Percentiles rank a stretch among this genome's conserved stretches.
These are phyloP conservation scores for Sterrhoptilus dennistouni DNA, from an alignment of 2,113 vertebrate genomes.

Conservation along the genomic window DNA sequence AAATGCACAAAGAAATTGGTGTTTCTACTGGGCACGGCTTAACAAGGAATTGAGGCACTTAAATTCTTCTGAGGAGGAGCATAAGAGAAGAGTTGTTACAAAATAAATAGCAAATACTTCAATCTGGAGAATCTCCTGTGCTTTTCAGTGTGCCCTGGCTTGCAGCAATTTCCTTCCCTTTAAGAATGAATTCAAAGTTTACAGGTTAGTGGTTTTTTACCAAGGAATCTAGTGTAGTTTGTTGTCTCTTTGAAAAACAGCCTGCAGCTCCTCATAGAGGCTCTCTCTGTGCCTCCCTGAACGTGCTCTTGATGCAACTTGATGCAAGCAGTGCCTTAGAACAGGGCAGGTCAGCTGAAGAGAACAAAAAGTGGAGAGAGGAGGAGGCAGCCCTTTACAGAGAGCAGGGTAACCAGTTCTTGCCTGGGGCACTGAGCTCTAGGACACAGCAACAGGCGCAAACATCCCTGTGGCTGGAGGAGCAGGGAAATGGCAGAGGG, in stretches of 20 bases:
- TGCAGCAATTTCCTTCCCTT: not conserved
- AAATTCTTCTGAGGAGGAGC: not conserved
- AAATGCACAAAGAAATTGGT: not conserved
- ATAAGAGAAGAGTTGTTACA: not conserved
- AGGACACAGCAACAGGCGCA: not conserved
- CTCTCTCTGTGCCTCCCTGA: not conserved
- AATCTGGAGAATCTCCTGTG: not conserved
- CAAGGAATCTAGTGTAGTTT: not conserved
- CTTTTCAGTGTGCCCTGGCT: not conserved
- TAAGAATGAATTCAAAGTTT: not conserved
- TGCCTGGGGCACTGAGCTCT: not conserved
- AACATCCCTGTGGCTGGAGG: rapidly evolving
- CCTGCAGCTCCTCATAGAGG: not conserved
- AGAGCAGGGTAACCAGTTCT: not conserved
- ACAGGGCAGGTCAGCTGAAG: not conserved
- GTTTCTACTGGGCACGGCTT: not conserved
- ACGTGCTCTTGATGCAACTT: not conserved
- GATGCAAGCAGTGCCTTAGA: not conserved
- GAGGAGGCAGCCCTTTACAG: not conserved
- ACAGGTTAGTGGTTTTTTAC: not conserved
- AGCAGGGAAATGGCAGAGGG: not conserved
- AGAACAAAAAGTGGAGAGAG: not conserved
- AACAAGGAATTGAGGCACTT: not conserved
- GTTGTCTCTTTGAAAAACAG: not conserved
- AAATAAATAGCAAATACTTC: not conserved